phyloP scores from a whole-genome alignment of 2,888 invertebrate species.

The Platynereis dumerilii region DNA sequence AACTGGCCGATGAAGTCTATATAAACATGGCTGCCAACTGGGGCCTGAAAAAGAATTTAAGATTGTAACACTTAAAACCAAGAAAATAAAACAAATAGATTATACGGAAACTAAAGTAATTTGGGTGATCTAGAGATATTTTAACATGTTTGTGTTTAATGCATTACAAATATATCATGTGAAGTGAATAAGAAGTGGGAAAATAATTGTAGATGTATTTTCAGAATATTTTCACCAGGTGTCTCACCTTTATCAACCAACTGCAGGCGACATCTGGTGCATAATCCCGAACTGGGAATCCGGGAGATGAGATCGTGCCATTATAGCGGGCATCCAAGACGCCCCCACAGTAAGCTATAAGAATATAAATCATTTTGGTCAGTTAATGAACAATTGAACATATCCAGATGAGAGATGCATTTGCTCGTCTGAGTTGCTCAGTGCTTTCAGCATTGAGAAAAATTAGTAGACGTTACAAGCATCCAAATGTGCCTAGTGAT shows the following conservation, averaged over 20 bases:
- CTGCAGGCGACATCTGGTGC: slow-evolving; percentile 40
- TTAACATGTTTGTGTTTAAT: too few species aligned
- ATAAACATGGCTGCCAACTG: slow-evolving; percentile 40
- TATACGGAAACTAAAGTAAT: too few species aligned
- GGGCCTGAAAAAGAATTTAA: slow-evolving; percentile 40
- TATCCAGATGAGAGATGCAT: background rate
- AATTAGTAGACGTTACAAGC: too few species aligned
- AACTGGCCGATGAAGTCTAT: slow-evolving; percentile 43
- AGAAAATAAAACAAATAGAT: too few species aligned
- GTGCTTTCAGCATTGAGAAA: too few species aligned
- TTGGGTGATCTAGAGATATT: too few species aligned
- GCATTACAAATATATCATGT: too few species aligned
- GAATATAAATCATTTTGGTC: too few species aligned
- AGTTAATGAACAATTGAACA: background rate
- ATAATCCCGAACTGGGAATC: slow-evolving; percentile 39
- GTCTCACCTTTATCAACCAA: slow-evolving; percentile 50
- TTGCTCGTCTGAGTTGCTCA: too few species aligned
- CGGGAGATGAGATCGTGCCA: slow-evolving; percentile 42
- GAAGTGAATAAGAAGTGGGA: too few species aligned
- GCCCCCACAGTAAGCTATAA: slow-evolving; percentile 40
- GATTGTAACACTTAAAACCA: background rate
- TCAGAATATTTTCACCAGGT: background rate
- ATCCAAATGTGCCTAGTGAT: too few species aligned
- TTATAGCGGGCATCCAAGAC: slow-evolving; percentile 35
- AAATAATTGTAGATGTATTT: too few species aligned